Evolutionary conservation across 2,888 invertebrate species (phyloP), one percentile per base, ranked within the genome.

Genomic region (Exephanes ischioxanthus): DNA sequence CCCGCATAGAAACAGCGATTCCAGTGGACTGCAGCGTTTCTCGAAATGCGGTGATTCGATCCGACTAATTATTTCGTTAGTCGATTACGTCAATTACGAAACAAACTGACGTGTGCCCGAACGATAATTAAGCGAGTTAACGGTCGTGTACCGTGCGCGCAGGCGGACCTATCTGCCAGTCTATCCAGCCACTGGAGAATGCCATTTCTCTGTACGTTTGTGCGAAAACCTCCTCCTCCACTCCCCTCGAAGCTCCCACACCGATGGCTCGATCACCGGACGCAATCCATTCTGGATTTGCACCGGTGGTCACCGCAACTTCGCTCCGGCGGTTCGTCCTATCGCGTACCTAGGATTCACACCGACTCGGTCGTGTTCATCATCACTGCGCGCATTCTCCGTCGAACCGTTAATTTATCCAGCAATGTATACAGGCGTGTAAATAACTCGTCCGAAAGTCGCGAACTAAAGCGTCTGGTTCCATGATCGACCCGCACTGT

Each of bases 71-170:
- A 80, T 79, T 80, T 67, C 84, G 80, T 80, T 71, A 75, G 68
- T 80, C 79, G 63, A 84, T 84, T 80, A 71, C 84, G 80, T 84
- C 84, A 80, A 84, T 84, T 76, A 80, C 84, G 75, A 75, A 55
- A 76, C 79, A 80, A 84, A 80, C 71, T 76, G 75, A 84, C 80
- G 75, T 41, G 63, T 63, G 22, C 61, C 79, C 68, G 4, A 70
- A 63, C 41, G 76, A 70, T 84, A 84, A 84, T 84, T 80, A 41
- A 80, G 71, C 26, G 84, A 80, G 70, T 66, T 75, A 70, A 68
- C 68, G 55, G 55, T 66, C 48, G 76, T 66, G 63, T 33, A 37
- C 37, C 22, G 53, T 55, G 76, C 26, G 26, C 67, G 33, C 33
- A 9, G 51, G 48, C 51, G 4, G 33, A 51, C 45, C 73, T 73